Conservation (phyloP, 2,888 invertebrate genomes). For the Lysandra coridon region DNA sequence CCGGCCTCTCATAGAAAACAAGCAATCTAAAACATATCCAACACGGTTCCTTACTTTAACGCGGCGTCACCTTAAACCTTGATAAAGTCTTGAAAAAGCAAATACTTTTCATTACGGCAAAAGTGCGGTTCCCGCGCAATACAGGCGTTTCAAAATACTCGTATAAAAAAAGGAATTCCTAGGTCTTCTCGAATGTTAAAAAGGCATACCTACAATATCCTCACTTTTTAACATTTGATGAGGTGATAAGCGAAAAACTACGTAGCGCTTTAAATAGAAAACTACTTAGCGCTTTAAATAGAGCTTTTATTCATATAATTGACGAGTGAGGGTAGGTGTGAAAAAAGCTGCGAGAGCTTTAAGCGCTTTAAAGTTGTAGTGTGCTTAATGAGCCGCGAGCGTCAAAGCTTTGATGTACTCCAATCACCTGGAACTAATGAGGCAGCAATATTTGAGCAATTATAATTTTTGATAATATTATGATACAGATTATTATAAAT, state of each 20-base stretch:
- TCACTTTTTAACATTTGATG: neutral
- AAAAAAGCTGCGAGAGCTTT: conserved; percentile 20
- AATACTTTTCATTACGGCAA: too few species aligned
- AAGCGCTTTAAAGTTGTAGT: conserved; percentile 5
- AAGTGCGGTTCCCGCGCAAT: too few species aligned
- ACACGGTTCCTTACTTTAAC: too few species aligned
- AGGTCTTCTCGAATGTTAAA: too few species aligned
- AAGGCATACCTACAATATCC: too few species aligned
- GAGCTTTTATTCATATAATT: neutral
- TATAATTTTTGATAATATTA: neutral
- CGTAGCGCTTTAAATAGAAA: neutral
- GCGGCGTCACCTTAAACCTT: too few species aligned
- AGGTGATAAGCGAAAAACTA: neutral
- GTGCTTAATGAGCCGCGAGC: conserved; percentile 12
- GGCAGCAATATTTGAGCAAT: neutral
- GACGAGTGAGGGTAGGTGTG: neutral
- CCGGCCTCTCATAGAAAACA: too few species aligned
- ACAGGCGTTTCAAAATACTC: too few species aligned
- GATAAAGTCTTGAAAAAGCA: too few species aligned
- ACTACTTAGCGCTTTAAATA: neutral
- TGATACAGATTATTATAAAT: neutral
- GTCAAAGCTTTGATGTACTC: conserved; percentile 26
- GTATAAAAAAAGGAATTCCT: too few species aligned
- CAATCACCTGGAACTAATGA: conserved; percentile 23
- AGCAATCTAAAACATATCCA: too few species aligned